Base-by-base conservation (phyloP, 2,113 vertebrate species). In the Pygoscelis antarcticus region DNA sequence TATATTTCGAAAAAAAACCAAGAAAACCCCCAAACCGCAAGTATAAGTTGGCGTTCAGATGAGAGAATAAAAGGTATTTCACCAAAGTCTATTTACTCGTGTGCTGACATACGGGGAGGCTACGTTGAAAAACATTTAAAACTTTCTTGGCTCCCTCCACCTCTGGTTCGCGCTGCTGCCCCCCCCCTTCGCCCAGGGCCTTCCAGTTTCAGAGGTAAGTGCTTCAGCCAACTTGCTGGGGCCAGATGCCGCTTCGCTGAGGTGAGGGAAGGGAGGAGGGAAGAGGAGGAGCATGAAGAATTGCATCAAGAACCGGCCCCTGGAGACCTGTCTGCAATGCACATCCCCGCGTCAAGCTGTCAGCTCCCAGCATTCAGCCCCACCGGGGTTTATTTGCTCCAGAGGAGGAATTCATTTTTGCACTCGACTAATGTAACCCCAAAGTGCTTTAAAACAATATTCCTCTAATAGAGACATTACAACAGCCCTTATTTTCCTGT, bases 351-450 rank as follows among this genome's bases (percentile, higher is more conserved):
- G 62, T 69, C 44, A 46, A 60, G 44, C 91, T 93, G 87, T 75
- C 94, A 93, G 93, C 94, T 95, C 80, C 51, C 70, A 69, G 91
- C 77, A 57, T 46, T 70, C 95, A 91, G 75, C 81, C 83, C 87
- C 66, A 8, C 42, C 2, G 29, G 64, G 71, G 51, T 88, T 96
- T 91, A 21, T 74, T 68, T 93, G 72, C 84, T 94, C 71, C 72
- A 34, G 87, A 95, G 90, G 64, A 82, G 74, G 57, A 95, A 95
- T 94, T 95, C 69, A 57, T 88, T 94, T 94, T 75, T 86, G 69
- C 89, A 32, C 77, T 96, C 90, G 52, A 44, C 91, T 96, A 83
- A 84, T 29, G 76, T 5, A 79, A 77, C 52, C 81, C 72, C 65
- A 52, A 88, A 78, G 87, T 74, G 79, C 93, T 96, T 93, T 92